Base-by-base conservation (phyloP, 2,797 vertebrate genomes). In the Hybognathus amarus region DNA sequence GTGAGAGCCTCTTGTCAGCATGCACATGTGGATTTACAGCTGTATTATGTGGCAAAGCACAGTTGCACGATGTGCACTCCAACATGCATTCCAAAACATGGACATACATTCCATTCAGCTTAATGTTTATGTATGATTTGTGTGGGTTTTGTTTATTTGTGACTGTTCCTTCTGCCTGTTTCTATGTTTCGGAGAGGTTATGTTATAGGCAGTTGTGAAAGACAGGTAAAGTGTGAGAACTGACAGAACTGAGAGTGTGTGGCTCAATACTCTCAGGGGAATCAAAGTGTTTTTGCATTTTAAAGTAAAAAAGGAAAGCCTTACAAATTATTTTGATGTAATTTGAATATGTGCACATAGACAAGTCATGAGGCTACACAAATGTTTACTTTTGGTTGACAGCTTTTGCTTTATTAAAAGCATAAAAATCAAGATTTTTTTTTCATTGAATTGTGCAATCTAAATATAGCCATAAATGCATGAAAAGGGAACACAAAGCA, bases 391-490 rank as follows among this genome's bases (percentile, higher is more conserved):
- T 38, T 83, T 68, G 63, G 40, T 18, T 83, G 61, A 54, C 90
- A 83, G 84, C 88, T 66, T 63, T 85, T 82, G 83, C 47, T 87
- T 90, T 77, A 38, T 54, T 91, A 76, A 56, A 77, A 64, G 88
- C 91, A 90, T 89, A 92, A 88, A 24, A 87, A 86, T 85, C 67
- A 83, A 88, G 80, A 13, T 1, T 66, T 85, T 82, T 76, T 75
- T 83, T 78, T 52, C 70, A 6, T 84, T 42, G 71, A 79, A 47
- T 52, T 83, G 52, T 81, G 71, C 71, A 81, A 75, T 78, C 36
- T 77, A 56, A 77, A 68, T 27, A 45, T 47, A 42, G 75, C 56
- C 67, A 75, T 83, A 42, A 47, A 68, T 76, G 66, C 79, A 71
- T 85, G 85, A 71, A 82, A 38, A 78, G 22, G 17, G 85, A 69